Conservation (phyloP, 2,888 invertebrate genomes). For the Agelastica alni region DNA sequence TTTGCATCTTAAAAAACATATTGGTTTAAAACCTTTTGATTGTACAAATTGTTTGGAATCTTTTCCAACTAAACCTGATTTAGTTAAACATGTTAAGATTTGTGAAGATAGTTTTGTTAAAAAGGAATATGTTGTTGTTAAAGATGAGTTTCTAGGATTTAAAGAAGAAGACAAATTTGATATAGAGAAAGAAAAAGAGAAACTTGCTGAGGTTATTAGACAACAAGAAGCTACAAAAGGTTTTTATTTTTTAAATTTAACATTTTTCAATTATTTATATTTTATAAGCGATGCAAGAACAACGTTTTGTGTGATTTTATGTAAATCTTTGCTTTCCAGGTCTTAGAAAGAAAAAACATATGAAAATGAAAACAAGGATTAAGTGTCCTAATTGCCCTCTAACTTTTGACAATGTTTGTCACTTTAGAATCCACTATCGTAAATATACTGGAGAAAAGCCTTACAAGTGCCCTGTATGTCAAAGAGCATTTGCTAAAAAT, state of each 20-base stretch:
- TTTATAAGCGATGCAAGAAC: too few species aligned
- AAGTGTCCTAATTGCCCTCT: conserved; percentile 19
- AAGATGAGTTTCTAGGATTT: neutral
- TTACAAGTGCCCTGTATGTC: conserved; percentile 11
- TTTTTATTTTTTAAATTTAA: too few species aligned
- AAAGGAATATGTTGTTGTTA: neutral
- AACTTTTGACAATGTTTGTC: conserved; percentile 17
- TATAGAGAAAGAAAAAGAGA: conserved; percentile 1
- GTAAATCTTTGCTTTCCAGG: too few species aligned
- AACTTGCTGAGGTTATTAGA: conserved; percentile 8
- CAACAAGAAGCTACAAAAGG: conserved; percentile 3
- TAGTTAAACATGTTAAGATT: conserved; percentile 12
- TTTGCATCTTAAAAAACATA: conserved; percentile 19
- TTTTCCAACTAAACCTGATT: conserved; percentile 13
- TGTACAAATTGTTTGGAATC: conserved; percentile 16
- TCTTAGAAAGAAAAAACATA: neutral
- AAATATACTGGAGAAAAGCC: conserved; percentile 20
- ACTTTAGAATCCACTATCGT: conserved; percentile 18
- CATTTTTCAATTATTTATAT: too few species aligned
- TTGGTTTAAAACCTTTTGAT: conserved; percentile 18
- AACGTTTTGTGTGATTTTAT: too few species aligned
- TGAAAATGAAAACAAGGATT: conserved; percentile 3
- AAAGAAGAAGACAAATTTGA: conserved; percentile 6
- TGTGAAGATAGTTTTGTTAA: neutral
- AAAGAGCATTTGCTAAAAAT: conserved; percentile 17